A percentile compares a stretch with the other conserved stretches of the same genome.
phyloP scores from a whole-genome alignment of 2,888 invertebrate genomes.

The Altica lythri region DNA sequence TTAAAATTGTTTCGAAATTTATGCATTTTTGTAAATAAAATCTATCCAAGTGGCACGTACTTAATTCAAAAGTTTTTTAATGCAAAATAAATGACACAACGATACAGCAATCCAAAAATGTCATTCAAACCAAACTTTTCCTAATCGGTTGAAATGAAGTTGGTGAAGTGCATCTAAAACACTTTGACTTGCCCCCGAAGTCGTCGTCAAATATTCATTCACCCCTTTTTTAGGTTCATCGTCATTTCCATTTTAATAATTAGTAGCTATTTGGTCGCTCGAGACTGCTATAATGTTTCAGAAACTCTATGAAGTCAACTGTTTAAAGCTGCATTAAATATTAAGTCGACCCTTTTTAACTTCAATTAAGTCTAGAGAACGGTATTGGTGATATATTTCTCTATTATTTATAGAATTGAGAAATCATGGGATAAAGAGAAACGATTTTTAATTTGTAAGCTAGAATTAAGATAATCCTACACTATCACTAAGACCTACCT shows the following conservation, averaged over 20 bases:
- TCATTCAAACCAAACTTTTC: no score
- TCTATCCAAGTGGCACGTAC: no score
- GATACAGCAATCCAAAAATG: no score
- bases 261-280: slow-evolving; percentile 43
- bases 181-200: slow-evolving; percentile 27
- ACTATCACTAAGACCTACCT: no score
- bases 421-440: no score
- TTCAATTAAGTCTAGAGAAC: slow-evolving; percentile 52
- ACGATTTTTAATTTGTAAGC: no score
- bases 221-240: slow-evolving; percentile 50
- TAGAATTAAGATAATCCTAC: no score
- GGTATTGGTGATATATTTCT: slow-evolving; percentile 50
- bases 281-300: slow-evolving; percentile 44
- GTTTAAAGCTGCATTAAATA: slow-evolving; percentile 52
- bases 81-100: no score
- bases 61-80: no score
- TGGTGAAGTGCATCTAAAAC: slow-evolving; percentile 14
- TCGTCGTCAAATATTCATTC: slow-evolving; percentile 42
- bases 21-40: no score
- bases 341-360: slow-evolving; percentile 56
- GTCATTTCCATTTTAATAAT: slow-evolving; percentile 53
- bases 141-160: no score
- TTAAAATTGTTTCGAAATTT: no score
- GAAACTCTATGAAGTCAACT: slow-evolving; percentile 41
- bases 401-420: slow-evolving; percentile 44